Conservation (phyloP, 2,797 vertebrate species). For the Hemibagrus guttatus region DNA sequence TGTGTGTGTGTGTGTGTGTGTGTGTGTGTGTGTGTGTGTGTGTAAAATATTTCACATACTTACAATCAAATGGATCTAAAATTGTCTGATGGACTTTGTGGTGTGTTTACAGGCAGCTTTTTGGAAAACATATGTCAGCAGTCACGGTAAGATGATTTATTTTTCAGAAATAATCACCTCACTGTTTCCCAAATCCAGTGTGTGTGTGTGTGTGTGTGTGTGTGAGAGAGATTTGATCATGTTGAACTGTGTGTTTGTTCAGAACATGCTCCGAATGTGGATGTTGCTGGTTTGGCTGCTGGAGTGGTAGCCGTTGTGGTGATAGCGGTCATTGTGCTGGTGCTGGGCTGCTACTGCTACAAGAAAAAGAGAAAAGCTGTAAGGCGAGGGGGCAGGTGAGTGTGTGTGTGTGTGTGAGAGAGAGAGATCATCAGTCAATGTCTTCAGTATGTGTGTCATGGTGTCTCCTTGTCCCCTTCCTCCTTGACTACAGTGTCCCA, state of each 20-base stretch:
- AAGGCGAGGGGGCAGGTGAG: constrained; percentile 57
- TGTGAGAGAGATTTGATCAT: not conserved
- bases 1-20: not conserved
- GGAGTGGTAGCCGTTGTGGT: constrained; percentile 67
- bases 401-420: constrained; percentile 1
- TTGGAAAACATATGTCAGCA: constrained; percentile 61
- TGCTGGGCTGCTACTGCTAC: constrained; percentile 75
- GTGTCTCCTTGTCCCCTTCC: constrained; percentile 14
- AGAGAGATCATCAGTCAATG: constrained; percentile 25
- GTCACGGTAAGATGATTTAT: constrained; percentile 63
- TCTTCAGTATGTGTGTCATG: constrained; percentile 32
- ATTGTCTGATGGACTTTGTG: constrained; percentile 24
- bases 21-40: not conserved
- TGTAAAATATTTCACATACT: not conserved
- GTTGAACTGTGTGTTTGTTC: constrained; percentile 26
- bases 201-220: not conserved
- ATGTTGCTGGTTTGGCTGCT: constrained; percentile 72
- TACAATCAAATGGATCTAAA: not conserved
- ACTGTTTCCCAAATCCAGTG: not conserved
- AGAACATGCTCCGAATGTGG: constrained; percentile 57
- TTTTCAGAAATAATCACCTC: not conserved
- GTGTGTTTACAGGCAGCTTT: constrained; percentile 56
- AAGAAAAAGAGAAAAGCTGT: constrained; percentile 63
- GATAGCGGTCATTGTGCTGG: constrained; percentile 59
- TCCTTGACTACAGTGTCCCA: constrained; percentile 61